phyloP scores from a whole-genome alignment of 2,888 invertebrate genomes.

The Drosophila mettleri region DNA sequence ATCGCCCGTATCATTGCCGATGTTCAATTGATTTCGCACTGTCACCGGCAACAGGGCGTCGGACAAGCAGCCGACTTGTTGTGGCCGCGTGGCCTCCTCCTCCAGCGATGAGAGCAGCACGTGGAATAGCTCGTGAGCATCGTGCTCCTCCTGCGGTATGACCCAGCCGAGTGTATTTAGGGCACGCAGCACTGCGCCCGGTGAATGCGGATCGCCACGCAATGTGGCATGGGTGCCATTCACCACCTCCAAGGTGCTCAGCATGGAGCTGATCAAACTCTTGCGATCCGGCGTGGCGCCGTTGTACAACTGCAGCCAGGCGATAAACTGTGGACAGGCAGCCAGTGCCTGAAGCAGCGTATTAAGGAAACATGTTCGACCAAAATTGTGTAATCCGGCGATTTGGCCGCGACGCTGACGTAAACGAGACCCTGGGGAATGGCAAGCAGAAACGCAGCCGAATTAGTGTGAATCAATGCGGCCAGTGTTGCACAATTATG shows the following conservation, averaged over 20 bases:
- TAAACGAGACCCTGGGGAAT: slow-evolving; percentile 85
- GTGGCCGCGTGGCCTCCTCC: slow-evolving; percentile 89
- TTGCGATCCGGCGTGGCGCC: slow-evolving; percentile 88
- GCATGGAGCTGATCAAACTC: slow-evolving; percentile 90
- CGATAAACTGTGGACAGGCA: slow-evolving; percentile 92
- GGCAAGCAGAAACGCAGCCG: neutral
- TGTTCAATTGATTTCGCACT: slow-evolving; percentile 6
- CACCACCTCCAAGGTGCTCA: slow-evolving; percentile 89
- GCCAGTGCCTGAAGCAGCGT: slow-evolving; percentile 95
- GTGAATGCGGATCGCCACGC: slow-evolving; percentile 87
- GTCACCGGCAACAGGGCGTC: slow-evolving; percentile 87
- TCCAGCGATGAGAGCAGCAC: slow-evolving; percentile 95
- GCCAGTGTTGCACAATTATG: neutral
- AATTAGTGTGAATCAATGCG: slow-evolving; percentile 16
- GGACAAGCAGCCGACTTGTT: slow-evolving; percentile 88
- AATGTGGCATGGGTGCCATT: slow-evolving; percentile 89
- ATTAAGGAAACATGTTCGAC: slow-evolving; percentile 97
- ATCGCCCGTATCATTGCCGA: slow-evolving; percentile 24
- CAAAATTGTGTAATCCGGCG: slow-evolving; percentile 95
- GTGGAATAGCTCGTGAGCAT: slow-evolving; percentile 96
- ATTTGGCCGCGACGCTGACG: slow-evolving; percentile 90
- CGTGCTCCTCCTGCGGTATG: slow-evolving; percentile 96
- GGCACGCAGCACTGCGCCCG: slow-evolving; percentile 90
- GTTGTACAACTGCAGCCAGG: slow-evolving; percentile 90
- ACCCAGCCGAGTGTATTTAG: slow-evolving; percentile 92